Base-by-base conservation (phyloP, 2,888 invertebrate species). In the Dusona sp. region DNA sequence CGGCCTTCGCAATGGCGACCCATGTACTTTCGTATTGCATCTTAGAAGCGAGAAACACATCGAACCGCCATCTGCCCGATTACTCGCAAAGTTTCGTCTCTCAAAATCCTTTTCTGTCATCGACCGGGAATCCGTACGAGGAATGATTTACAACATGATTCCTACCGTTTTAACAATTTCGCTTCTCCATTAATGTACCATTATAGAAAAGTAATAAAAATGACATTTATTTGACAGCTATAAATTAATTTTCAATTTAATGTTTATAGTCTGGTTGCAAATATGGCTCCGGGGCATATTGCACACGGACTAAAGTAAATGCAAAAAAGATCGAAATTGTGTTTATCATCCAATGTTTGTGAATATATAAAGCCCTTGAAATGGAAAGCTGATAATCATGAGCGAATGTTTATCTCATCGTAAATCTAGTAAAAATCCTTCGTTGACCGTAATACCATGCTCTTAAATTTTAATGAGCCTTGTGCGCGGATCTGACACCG, bases 401-500 rank as follows among this genome's bases (percentile, higher is more conserved):
- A 45, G 11, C 13, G 19, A 73, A 74, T 36, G 29, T 78, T 51
- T 51, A 36, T 70, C 45, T 70, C 74, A 70, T 79, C 78, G 38
- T n/a, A 74, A 65, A 74, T 45, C 70, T 36, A 13, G 54, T 48
- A n/a, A 65, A 16, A 78, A 74, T 61, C 29, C 74, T 78, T 64
- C 85, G 78, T 82, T 79, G 78, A 82, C 78, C 85, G 81, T 82
- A 85, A 82, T 82, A 67, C 38, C 45, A 29, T 61, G 61, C 61
- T 29, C 25, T 1, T 61, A 16, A 29, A 61, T 29, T n/a, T n/a
- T 45, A 45, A 36, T 48, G 38, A 36, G 54, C 33, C 22, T 57
- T 38, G 45, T 9, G 29, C 78, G 48, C 51, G 48, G 16, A 65
- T 48, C 45, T 45, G 57, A 29, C 45, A 51, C 22, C 54, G 73